phyloP scores from a whole-genome alignment of 2,888 invertebrate species.

The Thymelicus acteon region DNA sequence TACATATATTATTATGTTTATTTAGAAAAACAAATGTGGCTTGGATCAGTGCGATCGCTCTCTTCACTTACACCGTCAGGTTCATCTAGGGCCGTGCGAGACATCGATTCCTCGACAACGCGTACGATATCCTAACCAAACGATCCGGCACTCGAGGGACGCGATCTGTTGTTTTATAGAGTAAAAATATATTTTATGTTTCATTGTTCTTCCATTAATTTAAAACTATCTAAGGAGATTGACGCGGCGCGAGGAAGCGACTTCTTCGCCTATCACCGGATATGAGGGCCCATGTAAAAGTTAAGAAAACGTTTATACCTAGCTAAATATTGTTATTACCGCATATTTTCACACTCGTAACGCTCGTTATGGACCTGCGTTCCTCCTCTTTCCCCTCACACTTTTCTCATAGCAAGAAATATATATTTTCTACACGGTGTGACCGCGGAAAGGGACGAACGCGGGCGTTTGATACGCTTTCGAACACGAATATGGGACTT shows the following conservation, averaged over 20 bases:
- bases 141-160: conserved; percentile 33
- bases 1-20: too few species aligned
- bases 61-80: not conserved
- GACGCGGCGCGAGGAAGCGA: conserved; percentile 40
- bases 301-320: conserved; percentile 51
- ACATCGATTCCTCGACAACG: conserved; percentile 7
- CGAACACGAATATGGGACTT: conserved; percentile 37
- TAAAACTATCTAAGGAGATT: conserved; percentile 57
- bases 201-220: conserved; percentile 73
- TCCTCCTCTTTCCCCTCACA: conserved; percentile 52
- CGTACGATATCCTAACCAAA: not conserved
- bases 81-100: not conserved
- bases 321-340: conserved; percentile 48
- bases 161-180: conserved; percentile 62
- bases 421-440: conserved; percentile 35
- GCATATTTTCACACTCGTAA: conserved; percentile 61
- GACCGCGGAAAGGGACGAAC: conserved; percentile 15
- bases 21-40: too few species aligned
- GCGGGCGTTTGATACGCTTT: conserved; percentile 22
- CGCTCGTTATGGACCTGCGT: conserved; percentile 36
- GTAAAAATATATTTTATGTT: conserved; percentile 62
- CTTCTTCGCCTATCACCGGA: conserved; percentile 53
- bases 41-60: too few species aligned
- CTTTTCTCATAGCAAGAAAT: conserved; percentile 34
- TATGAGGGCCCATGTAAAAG: conserved; percentile 61